These are phyloP conservation scores for Sacculina carcini DNA, from an alignment of 2,888 invertebrate genomes.

Conservation along the genomic window DNA sequence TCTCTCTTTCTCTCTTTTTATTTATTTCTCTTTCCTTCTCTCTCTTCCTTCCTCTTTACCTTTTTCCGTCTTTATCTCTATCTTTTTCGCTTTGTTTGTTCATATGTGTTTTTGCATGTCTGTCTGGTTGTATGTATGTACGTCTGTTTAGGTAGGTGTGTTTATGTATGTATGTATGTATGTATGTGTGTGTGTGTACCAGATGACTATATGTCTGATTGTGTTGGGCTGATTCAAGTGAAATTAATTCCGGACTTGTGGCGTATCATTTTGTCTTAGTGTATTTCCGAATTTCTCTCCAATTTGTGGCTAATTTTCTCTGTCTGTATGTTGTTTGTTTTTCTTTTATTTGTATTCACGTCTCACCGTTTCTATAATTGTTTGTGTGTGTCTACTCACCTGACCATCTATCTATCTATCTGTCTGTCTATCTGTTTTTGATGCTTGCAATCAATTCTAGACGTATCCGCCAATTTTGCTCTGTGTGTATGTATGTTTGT, in stretches of 20 bases:
- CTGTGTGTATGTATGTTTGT: constrained; percentile 7
- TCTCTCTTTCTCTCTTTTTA: neutral
- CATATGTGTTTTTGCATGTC: no score
- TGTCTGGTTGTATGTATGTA: constrained; percentile 2
- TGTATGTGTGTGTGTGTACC: constrained; percentile 6
- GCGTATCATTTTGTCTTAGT: no score
- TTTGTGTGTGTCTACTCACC: constrained; percentile 8
- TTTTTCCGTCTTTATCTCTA: neutral
- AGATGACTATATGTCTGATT: neutral
- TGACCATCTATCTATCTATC: constrained; percentile 8
- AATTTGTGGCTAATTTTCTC: constrained; percentile 4
- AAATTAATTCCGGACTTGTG: no score
- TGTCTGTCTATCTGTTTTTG: constrained; percentile 2
- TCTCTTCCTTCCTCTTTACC: neutral
- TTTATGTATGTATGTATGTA: constrained; percentile 1
- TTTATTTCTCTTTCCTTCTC: neutral
- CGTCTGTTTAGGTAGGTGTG: neutral
- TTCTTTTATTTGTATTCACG: constrained; percentile 3
- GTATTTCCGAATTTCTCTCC: constrained; percentile 1
- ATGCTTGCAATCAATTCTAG: no score
- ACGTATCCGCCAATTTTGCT: constrained; percentile 1
- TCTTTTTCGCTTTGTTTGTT: neutral
- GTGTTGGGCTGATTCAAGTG: no score
- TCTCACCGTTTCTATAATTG: constrained; percentile 8
- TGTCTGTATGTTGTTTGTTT: constrained; percentile 7